phyloP scores from a whole-genome alignment of 1,140 invertebrate species.

The Lethocerus indicus region DNA sequence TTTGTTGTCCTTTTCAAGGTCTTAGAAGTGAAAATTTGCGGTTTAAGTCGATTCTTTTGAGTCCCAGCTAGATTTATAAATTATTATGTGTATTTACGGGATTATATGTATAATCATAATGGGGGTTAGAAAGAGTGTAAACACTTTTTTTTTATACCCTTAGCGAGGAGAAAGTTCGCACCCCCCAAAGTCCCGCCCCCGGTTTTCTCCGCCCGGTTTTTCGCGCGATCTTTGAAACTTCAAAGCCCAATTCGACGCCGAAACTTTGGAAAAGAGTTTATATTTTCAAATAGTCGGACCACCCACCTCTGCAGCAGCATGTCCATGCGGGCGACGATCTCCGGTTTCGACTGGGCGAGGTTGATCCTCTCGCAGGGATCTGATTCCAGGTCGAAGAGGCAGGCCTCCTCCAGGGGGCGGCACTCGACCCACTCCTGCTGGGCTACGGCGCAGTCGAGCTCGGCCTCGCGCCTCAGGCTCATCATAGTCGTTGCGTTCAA shows the following conservation, averaged over 20 bases:
- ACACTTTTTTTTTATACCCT: not conserved
- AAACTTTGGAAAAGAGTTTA: not conserved
- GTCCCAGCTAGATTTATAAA: no score
- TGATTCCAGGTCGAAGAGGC: constrained; percentile 49
- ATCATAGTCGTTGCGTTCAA: constrained; percentile 24
- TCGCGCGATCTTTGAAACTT: no score
- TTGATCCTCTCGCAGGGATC: constrained; percentile 67
- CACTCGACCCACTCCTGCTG: constrained; percentile 24
- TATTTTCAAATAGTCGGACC: not conserved
- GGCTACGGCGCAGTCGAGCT: constrained; percentile 25
- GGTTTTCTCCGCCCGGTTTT: no score
- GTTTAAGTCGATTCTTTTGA: no score
- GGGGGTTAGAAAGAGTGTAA: not conserved
- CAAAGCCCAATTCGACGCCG: not conserved
- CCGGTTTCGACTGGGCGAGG: constrained; percentile 31
- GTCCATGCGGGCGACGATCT: constrained; percentile 28
- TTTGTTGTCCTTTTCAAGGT: no score
- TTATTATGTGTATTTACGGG: no score
- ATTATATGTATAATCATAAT: no score
- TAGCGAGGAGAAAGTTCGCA: not conserved
- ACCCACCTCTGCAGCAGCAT: constrained; percentile 25
- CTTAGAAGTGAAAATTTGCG: no score
- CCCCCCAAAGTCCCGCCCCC: no score
- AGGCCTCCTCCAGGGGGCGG: constrained; percentile 34
- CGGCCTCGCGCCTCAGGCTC: constrained; percentile 25